Evolutionary conservation across 1,140 invertebrate species (phyloP), one percentile per base, ranked within the genome.

Genomic region (Cepaea nemoralis): DNA sequence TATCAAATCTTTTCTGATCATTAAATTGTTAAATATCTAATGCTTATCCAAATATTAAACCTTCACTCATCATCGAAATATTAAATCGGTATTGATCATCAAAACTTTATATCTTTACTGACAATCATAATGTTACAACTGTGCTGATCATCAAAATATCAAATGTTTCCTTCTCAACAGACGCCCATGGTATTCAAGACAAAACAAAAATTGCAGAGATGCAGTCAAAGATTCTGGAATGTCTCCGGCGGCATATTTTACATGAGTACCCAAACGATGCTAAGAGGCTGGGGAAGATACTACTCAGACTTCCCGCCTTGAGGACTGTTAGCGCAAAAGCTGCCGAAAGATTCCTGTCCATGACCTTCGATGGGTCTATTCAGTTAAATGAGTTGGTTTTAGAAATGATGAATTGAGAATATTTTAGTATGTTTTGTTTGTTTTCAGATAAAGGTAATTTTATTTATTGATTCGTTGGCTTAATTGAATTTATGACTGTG

Each of bases 241-340:
- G 85, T 39, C 82, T 91, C n/a, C 81, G 88, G n/a, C 83, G 87
- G 40, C 91, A 91, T 74, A 84, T 86, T 40, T 69, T 70, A 0
- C 78, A 85, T 14, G 83, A 83, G 10, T 88, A 88, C 77, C 88
- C 88, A 0, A 67, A 80, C 27, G 88, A 91, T 70, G 85, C 82
- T 14, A 84, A 86, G 8, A 86, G 90, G 48, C 90, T 90, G 80
- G 87, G 89, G n/a, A 89, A 89, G 82, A 86, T 91, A 42, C 82
- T 91, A n/a, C 85, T 91, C 48, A 87, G 91, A 1, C 83, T 91
- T 67, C 91, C 91, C 14, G 85, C 90, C 14, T 83, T 91, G 50
- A 85, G 91, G 22, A 90, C 87, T 24, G 85, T 91, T 67, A 91
- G 90, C 79, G 90, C 90, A 24, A 90, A 90, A 78, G 91, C 91